phyloP scores from a whole-genome alignment of 2,888 invertebrate species.

The Polylopha cassiicola region DNA sequence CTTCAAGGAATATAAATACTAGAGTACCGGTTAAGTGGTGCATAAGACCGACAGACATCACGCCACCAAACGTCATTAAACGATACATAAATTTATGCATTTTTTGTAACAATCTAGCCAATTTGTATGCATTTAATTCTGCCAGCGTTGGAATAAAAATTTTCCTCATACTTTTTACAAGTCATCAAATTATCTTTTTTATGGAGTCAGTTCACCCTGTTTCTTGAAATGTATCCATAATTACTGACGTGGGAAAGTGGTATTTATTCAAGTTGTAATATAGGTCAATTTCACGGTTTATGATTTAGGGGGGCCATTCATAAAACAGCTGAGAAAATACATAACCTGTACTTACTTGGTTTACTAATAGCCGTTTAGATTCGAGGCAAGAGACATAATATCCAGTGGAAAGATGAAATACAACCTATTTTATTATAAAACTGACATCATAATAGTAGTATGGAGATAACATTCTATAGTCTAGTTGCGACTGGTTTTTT shows the following conservation, averaged over 20 bases:
- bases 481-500: too few species aligned
- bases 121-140: conserved; percentile 40
- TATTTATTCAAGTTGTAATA: too few species aligned
- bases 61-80: conserved; percentile 42
- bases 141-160: conserved; percentile 32
- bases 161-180: conserved; percentile 24
- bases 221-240: too few species aligned
- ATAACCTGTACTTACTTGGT: conserved; percentile 12
- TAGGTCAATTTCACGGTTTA: conserved; percentile 13
- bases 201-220: neutral
- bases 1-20: conserved; percentile 1
- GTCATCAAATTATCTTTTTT: conserved; percentile 13
- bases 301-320: neutral
- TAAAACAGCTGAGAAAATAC: conserved; percentile 6
- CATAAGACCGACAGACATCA: conserved; percentile 36
- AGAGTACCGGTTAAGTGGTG: conserved; percentile 27
- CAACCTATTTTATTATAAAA: too few species aligned
- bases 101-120: conserved; percentile 31
- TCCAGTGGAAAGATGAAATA: conserved; percentile 2
- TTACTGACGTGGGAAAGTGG: conserved; percentile 18
- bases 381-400: conserved; percentile 2
- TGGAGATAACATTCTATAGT: too few species aligned
- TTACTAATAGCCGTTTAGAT: too few species aligned
- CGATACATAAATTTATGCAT: conserved; percentile 20
- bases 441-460: too few species aligned